These are phyloP conservation scores for Halichoeres trimaculatus DNA, from an alignment of 2,113 vertebrate species.

Conservation along the genomic window DNA sequence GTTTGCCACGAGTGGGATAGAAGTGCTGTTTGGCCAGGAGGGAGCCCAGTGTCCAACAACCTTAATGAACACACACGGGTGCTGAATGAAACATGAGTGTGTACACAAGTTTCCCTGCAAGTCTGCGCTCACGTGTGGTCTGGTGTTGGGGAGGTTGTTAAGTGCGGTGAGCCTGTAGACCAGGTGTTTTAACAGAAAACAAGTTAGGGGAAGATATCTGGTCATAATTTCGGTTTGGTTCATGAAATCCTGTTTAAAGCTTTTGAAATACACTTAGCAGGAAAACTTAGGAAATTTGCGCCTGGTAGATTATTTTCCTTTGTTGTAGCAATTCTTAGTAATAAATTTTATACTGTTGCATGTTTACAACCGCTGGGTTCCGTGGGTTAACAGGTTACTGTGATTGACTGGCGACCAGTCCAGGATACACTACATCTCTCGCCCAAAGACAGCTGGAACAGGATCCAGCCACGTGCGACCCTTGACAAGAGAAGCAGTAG, in stretches of 20 bases:
- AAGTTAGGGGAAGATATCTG: not conserved
- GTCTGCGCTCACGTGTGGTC: not conserved
- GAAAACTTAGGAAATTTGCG: too few relatives aligned
- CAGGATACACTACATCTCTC: too few relatives aligned
- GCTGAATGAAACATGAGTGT: constrained; percentile 71
- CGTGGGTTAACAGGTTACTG: too few relatives aligned
- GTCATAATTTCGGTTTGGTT: not conserved
- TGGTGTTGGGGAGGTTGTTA: not conserved
- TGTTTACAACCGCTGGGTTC: too few relatives aligned
- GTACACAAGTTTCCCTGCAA: constrained; percentile 17
- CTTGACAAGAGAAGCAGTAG: too few relatives aligned
- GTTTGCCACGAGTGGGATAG: constrained; percentile 32
- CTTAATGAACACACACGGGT: constrained; percentile 75
- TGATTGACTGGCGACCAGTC: too few relatives aligned
- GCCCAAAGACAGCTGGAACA: too few relatives aligned
- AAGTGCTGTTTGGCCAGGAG: constrained; percentile 37
- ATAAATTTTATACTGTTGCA: too few relatives aligned
- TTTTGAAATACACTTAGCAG: too few relatives aligned
- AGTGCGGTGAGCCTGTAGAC: not conserved
- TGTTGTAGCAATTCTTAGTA: too few relatives aligned
- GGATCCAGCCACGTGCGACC: too few relatives aligned
- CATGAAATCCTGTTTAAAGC: not conserved
- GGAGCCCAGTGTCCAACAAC: constrained; percentile 40
- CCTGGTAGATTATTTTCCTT: too few relatives aligned
- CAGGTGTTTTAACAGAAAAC: not conserved